phyloP scores from a whole-genome alignment of 2,113 vertebrate genomes.

The Elaphurus davidianus region DNA sequence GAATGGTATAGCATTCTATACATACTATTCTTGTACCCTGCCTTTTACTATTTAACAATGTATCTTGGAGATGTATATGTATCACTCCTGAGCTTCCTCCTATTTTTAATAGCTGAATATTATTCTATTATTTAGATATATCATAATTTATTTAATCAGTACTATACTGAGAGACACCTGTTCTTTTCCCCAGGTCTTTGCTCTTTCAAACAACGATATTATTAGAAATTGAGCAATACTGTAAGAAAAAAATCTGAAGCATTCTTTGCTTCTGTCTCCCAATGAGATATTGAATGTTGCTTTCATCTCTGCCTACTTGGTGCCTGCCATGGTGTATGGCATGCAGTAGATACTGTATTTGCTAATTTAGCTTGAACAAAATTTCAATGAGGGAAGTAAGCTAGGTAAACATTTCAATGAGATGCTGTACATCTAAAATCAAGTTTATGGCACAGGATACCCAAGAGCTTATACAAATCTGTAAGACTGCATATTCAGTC shows the following conservation, averaged over 20 bases:
- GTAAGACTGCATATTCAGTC: not conserved
- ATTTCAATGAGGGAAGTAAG: constrained; percentile 6
- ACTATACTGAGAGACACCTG: not conserved
- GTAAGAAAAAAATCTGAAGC: not conserved
- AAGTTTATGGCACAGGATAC: not conserved
- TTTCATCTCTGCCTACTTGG: not conserved
- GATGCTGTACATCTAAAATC: constrained; percentile 3
- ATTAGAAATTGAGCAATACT: not conserved
- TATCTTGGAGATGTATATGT: not conserved
- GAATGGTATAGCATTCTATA: not conserved
- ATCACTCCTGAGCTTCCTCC: not conserved
- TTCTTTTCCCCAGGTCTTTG: not conserved
- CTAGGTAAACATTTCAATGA: constrained; percentile 6
- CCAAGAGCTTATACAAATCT: constrained; percentile 2
- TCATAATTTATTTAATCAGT: not conserved
- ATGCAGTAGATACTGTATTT: not conserved
- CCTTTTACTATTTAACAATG: not conserved
- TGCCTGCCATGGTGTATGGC: not conserved
- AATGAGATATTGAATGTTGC: not conserved
- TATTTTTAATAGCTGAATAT: not conserved
- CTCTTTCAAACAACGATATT: not conserved
- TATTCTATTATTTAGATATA: not conserved
- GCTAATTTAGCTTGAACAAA: not conserved
- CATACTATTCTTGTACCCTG: not conserved
- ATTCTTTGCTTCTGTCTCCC: not conserved